Conservation (phyloP, 2,888 invertebrate genomes). For the Abscondita cerata region DNA sequence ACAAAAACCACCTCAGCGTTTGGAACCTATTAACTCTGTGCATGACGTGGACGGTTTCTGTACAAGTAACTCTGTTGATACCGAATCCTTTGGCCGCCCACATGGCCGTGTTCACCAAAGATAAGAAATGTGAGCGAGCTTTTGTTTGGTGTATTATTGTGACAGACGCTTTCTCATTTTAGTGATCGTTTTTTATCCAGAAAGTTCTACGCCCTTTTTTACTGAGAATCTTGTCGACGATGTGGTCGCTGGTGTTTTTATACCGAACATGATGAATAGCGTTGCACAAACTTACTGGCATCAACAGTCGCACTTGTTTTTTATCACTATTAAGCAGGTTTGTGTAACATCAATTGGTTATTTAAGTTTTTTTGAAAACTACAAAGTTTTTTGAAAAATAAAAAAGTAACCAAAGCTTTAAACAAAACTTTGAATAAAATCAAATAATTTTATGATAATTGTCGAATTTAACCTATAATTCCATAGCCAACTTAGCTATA, state of each 20-base stretch:
- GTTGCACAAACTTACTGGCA: constrained; percentile 64
- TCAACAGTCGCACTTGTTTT: constrained; percentile 66
- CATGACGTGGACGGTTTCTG: constrained; percentile 71
- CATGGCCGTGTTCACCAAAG: constrained; percentile 72
- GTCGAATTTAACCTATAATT: too few relatives aligned
- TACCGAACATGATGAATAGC: constrained; percentile 62
- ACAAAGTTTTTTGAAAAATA: too few relatives aligned
- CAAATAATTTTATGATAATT: too few relatives aligned
- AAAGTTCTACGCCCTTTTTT: constrained; percentile 63
- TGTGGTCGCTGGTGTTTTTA: constrained; percentile 63
- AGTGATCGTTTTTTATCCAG: constrained; percentile 72
- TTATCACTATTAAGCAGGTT: constrained; percentile 68
- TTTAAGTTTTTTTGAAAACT: too few relatives aligned
- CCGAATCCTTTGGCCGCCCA: constrained; percentile 69
- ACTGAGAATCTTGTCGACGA: constrained; percentile 59
- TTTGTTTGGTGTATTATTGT: constrained; percentile 12
- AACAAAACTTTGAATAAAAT: too few relatives aligned
- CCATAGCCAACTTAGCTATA: too few relatives aligned
- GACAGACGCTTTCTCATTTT: too few relatives aligned
- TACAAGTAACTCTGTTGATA: constrained; percentile 60
- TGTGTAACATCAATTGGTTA: too few relatives aligned
- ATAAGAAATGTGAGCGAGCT: constrained; percentile 67
- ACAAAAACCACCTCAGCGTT: constrained; percentile 68
- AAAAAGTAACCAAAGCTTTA: too few relatives aligned
- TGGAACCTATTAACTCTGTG: constrained; percentile 78